A percentile compares a stretch with the other conserved stretches of the same genome.
phyloP scores from a whole-genome alignment of 1,140 invertebrate species.

The Laupala kohalensis region DNA sequence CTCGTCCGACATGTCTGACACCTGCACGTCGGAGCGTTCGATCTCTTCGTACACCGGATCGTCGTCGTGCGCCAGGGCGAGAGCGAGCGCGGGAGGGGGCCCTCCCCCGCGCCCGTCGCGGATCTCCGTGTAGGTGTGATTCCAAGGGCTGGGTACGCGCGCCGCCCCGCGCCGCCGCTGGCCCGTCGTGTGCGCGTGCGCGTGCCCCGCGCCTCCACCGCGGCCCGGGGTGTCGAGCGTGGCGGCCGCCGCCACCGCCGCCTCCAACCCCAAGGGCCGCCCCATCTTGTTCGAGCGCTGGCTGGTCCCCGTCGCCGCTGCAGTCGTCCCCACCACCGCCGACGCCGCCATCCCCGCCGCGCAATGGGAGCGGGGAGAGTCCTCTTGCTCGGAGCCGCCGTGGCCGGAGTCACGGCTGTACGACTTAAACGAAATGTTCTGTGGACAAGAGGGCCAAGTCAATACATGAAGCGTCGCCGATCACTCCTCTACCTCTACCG shows the following conservation, averaged over 20 bases:
- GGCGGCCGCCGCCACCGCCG: slow-evolving; percentile 18
- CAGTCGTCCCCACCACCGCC: slow-evolving; percentile 32
- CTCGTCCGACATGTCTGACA: slow-evolving; percentile 68
- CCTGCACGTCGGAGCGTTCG: slow-evolving; percentile 52
- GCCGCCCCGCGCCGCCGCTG: slow-evolving; percentile 16
- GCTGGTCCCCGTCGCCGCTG: slow-evolving; percentile 25
- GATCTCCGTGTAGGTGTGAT: slow-evolving; percentile 51
- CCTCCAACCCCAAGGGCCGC: slow-evolving; percentile 24
- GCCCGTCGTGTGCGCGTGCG: slow-evolving; percentile 7
- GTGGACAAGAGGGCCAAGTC: no score
- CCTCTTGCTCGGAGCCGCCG: slow-evolving; percentile 48
- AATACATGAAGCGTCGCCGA: no score
- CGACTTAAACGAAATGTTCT: slow-evolving; percentile 60
- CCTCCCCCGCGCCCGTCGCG: slow-evolving; percentile 33
- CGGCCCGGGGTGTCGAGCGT: slow-evolving; percentile 12
- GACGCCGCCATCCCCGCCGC: slow-evolving; percentile 30
- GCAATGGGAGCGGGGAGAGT: slow-evolving; percentile 42
- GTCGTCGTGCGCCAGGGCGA: slow-evolving; percentile 34
- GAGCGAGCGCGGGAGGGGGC: slow-evolving; percentile 20
- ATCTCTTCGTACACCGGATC: slow-evolving; percentile 75
- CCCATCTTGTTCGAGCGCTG: slow-evolving; percentile 22
- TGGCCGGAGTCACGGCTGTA: slow-evolving; percentile 48
- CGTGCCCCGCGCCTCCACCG: neutral
- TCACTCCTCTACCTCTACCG: no score
- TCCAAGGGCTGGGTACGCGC: slow-evolving; percentile 35